Conservation (phyloP, 2,113 vertebrate species). For the Indri indri region DNA sequence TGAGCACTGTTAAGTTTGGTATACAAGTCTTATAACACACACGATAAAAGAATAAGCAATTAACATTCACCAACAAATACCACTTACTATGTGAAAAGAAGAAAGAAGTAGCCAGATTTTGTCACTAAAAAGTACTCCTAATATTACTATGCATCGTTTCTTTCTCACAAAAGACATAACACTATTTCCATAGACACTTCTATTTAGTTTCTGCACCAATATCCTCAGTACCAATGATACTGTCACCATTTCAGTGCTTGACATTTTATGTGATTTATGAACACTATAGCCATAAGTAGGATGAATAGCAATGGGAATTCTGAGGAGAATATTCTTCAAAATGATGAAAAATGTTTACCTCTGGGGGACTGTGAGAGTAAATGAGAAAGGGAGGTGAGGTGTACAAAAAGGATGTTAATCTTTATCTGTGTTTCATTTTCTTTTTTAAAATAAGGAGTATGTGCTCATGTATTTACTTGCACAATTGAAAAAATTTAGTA, state of each 20-base stretch:
- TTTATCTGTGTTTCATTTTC: background rate
- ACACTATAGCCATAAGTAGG: background rate
- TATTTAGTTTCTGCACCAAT: conserved; percentile 30
- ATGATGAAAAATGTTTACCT: background rate
- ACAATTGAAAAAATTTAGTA: background rate
- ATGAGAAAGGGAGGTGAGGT: background rate
- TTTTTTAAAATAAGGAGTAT: background rate
- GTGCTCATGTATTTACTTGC: background rate
- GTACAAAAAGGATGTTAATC: background rate
- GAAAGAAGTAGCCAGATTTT: background rate
- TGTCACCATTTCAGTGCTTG: background rate
- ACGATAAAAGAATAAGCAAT: background rate
- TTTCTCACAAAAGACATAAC: conserved; percentile 8
- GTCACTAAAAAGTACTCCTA: background rate
- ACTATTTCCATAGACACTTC: background rate
- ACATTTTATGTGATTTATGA: conserved; percentile 19
- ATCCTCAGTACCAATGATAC: background rate
- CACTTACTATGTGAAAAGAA: background rate
- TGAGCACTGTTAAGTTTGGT: background rate
- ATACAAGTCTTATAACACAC: background rate
- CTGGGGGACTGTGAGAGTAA: background rate
- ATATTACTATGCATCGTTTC: background rate
- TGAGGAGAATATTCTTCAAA: background rate
- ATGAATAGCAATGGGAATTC: conserved; percentile 4
- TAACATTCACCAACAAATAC: background rate